phyloP scores from a whole-genome alignment of 2,113 vertebrate genomes.

The Plecotus auritus region DNA sequence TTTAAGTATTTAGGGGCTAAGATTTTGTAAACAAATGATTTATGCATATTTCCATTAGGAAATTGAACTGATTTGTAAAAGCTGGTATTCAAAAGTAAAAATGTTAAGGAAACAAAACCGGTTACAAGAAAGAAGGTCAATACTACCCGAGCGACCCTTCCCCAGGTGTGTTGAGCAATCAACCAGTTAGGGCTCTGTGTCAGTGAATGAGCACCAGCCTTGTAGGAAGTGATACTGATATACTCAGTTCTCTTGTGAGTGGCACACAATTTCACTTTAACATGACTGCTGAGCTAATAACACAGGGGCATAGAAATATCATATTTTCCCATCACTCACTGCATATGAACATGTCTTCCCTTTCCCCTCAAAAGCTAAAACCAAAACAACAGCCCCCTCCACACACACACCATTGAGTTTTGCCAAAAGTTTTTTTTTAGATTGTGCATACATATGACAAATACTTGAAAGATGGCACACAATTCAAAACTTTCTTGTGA shows the following conservation, averaged over 20 bases:
- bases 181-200: neutral
- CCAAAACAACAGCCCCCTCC: neutral
- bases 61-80: neutral
- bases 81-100: neutral
- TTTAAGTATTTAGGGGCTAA: neutral
- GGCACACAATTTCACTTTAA: neutral
- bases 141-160: neutral
- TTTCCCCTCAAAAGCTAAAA: neutral
- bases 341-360: neutral
- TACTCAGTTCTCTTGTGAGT: neutral
- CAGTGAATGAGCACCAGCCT: neutral
- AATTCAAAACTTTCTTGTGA: neutral
- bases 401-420: neutral
- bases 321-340: neutral
- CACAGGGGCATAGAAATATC: neutral
- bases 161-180: no score
- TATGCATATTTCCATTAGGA: neutral
- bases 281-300: neutral
- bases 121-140: neutral
- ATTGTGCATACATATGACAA: neutral
- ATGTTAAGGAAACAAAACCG: neutral
- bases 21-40: neutral
- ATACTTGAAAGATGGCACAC: neutral
- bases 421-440: neutral
- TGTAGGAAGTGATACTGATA: neutral